A percentile compares a stretch with the other conserved stretches of the same genome.
phyloP scores from a whole-genome alignment of 2,888 invertebrate genomes.

The Plagodis dolabraria region DNA sequence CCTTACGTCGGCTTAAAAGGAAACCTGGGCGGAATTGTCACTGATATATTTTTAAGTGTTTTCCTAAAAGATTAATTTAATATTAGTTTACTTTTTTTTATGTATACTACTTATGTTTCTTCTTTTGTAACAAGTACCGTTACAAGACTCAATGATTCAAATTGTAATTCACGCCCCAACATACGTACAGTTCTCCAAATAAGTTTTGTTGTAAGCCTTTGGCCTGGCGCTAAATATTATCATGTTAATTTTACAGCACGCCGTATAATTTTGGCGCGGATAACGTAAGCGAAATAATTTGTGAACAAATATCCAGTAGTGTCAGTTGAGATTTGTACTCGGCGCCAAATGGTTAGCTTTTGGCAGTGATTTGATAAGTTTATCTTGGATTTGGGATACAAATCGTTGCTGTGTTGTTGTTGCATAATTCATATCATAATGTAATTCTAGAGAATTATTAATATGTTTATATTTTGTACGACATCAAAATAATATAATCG shows the following conservation, averaged over 20 bases:
- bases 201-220: conserved; percentile 6
- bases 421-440: neutral
- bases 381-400: conserved; percentile 5
- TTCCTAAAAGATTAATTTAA: too few relatives aligned
- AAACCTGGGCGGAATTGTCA: too few relatives aligned
- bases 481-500: too few relatives aligned
- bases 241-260: conserved; percentile 36
- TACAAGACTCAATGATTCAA: neutral
- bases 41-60: too few relatives aligned
- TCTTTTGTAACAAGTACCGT: conserved; percentile 5
- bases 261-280: conserved; percentile 27
- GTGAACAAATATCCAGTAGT: conserved; percentile 17
- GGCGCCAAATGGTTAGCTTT: conserved; percentile 16
- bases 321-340: conserved; percentile 13
- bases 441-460: conserved; percentile 2
- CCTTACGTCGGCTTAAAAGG: too few relatives aligned
- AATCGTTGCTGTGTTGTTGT: neutral
- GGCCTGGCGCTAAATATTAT: conserved; percentile 31
- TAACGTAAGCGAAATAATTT: conserved; percentile 33
- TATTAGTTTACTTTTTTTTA: too few relatives aligned
- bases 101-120: too few relatives aligned
- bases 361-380: conserved; percentile 6
- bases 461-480: too few relatives aligned
- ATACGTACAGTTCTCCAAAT: conserved; percentile 2
- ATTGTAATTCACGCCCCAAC: conserved; percentile 7